A percentile compares a stretch with the other conserved stretches of the same genome.
Evolutionary conservation across 2,113 vertebrate species (phyloP).

Genomic region (Cariama cristata): DNA sequence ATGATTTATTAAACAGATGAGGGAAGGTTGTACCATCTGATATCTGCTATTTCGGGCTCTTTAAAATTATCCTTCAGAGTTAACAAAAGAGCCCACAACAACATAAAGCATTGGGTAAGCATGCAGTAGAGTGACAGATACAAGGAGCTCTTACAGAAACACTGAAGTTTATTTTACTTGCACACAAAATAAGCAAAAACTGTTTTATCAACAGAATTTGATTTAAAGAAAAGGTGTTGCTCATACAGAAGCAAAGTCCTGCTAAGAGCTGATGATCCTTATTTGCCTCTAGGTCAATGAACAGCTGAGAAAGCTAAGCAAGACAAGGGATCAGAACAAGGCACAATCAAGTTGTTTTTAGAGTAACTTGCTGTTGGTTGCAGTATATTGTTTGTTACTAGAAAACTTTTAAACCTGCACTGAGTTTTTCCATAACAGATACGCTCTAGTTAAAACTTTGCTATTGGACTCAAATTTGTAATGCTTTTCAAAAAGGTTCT

Average conservation of each 20-base stretch:
- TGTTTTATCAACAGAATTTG: background rate
- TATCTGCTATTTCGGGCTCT: background rate
- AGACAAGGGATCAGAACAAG: background rate
- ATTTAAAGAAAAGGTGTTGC: background rate
- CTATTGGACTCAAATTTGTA: background rate
- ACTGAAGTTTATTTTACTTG: background rate
- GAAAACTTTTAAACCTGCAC: background rate
- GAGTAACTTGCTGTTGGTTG: background rate
- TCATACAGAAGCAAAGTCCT: background rate
- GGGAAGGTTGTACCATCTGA: background rate
- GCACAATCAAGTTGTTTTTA: background rate
- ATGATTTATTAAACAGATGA: background rate
- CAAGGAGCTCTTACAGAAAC: background rate
- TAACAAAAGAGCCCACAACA: background rate
- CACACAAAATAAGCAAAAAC: background rate
- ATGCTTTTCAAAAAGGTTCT: background rate
- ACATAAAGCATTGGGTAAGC: background rate
- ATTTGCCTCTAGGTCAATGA: background rate
- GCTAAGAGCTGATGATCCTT: background rate
- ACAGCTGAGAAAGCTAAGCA: background rate
- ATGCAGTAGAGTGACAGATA: background rate
- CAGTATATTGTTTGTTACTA: background rate
- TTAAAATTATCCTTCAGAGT: background rate
- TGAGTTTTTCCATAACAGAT: background rate
- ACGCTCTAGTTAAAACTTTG: background rate